A percentile compares a stretch with the other conserved stretches of the same genome.
Evolutionary conservation across 35 echinoderm and acorn worm genomes (phyloP).

Genomic region (Apostichopus californicus): DNA sequence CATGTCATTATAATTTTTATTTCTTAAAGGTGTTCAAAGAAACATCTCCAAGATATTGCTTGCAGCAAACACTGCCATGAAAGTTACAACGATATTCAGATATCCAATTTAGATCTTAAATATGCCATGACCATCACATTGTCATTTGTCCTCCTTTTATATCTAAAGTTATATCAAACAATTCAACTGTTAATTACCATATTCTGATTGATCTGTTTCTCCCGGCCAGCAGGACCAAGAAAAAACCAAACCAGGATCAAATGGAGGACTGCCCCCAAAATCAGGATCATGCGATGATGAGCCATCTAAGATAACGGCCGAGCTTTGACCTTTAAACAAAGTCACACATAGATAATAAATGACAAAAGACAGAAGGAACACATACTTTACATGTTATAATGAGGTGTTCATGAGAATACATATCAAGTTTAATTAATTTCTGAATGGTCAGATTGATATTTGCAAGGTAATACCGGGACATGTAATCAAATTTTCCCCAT

Average conservation of each 20-base stretch:
- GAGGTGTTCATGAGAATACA: background rate
- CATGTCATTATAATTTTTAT: no score
- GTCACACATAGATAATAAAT: background rate
- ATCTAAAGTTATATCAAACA: no score
- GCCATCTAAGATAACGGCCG: slow-evolving; percentile 42
- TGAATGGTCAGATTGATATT: background rate
- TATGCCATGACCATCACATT: no score
- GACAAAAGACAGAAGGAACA: background rate
- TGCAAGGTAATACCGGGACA: background rate
- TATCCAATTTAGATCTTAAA: no score
- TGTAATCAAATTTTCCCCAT: no score
- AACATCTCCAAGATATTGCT: no score
- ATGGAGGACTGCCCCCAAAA: background rate
- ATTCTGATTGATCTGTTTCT: no score
- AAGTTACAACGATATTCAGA: no score
- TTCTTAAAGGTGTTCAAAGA: no score
- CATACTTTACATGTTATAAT: background rate
- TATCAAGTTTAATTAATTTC: background rate
- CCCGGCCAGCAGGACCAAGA: slow-evolving; percentile 12
- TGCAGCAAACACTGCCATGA: no score
- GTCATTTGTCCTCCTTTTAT: no score
- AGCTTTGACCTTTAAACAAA: slow-evolving; percentile 18
- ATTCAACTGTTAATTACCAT: no score
- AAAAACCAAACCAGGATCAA: slow-evolving; percentile 4
- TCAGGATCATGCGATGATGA: slow-evolving; percentile 47